These are phyloP conservation scores for Aporophyla nigra DNA, from an alignment of 2,888 invertebrate genomes.

Conservation along the genomic window DNA sequence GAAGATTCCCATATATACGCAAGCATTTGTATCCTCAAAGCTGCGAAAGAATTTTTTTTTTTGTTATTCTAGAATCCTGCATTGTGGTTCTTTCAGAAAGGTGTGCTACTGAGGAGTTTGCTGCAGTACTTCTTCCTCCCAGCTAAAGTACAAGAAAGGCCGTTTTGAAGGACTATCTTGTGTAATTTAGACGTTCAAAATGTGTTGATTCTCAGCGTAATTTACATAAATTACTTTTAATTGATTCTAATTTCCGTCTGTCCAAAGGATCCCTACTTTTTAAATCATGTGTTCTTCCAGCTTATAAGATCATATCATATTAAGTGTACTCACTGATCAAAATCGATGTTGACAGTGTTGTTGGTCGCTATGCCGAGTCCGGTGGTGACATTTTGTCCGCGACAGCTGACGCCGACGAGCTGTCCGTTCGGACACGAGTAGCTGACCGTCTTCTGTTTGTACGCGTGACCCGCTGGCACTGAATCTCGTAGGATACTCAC, in stretches of 20 bases:
- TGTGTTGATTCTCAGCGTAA: not conserved
- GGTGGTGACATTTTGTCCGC: not conserved
- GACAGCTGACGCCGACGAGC: conserved; percentile 11
- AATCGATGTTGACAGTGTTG: conserved; percentile 14
- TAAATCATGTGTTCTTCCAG: too few species aligned
- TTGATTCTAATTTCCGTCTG: too few species aligned
- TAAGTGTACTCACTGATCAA: conserved; percentile 23
- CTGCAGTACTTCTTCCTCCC: not conserved
- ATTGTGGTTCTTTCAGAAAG: not conserved
- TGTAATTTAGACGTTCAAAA: not conserved
- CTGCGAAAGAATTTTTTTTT: conserved; percentile 12
- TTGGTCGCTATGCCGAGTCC: not conserved
- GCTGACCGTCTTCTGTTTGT: not conserved
- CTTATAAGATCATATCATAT: too few species aligned
- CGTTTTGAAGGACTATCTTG: not conserved
- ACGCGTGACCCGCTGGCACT: not conserved
- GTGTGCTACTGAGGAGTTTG: not conserved
- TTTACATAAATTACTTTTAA: not conserved
- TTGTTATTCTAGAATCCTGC: not conserved
- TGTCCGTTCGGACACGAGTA: not conserved
- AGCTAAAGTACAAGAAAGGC: not conserved
- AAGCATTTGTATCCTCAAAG: conserved; percentile 30
- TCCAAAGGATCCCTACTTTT: not conserved
- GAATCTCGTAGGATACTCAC: conserved; percentile 7
- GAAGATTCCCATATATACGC: conserved; percentile 39